These are phyloP conservation scores for Antrozous pallidus DNA, from an alignment of 2,797 vertebrate species.

Conservation along the genomic window DNA sequence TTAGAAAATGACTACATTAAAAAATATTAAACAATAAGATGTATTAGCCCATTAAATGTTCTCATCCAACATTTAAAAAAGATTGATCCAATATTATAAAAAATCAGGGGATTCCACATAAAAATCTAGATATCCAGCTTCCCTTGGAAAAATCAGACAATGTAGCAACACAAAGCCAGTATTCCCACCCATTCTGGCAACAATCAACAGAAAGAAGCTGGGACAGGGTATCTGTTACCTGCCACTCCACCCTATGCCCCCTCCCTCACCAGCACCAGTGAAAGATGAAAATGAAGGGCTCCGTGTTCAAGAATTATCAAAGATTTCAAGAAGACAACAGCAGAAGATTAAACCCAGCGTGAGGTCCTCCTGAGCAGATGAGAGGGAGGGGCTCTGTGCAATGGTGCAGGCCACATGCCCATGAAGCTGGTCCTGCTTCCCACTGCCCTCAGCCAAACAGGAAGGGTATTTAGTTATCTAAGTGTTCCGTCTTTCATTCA, in stretches of 20 bases:
- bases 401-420: background rate
- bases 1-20: background rate
- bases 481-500: conserved; percentile 9
- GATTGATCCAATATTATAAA: conserved; percentile 3
- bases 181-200: conserved; percentile 11
- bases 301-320: background rate
- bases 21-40: conserved; percentile 8
- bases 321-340: background rate
- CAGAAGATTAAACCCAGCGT: background rate
- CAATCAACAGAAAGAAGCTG: background rate
- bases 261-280: background rate
- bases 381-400: background rate
- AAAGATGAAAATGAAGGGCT: background rate
- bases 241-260: background rate
- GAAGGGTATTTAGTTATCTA: conserved; percentile 2
- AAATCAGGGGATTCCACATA: background rate
- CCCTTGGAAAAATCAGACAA: background rate
- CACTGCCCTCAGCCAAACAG: background rate
- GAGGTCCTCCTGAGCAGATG: background rate
- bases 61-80: background rate
- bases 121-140: background rate
- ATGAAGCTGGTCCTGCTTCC: background rate
- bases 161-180: background rate
- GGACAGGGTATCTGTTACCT: background rate
- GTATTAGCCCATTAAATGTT: background rate